These are phyloP conservation scores for Diarsia mendica DNA, from an alignment of 2,888 invertebrate species.

Conservation along the genomic window DNA sequence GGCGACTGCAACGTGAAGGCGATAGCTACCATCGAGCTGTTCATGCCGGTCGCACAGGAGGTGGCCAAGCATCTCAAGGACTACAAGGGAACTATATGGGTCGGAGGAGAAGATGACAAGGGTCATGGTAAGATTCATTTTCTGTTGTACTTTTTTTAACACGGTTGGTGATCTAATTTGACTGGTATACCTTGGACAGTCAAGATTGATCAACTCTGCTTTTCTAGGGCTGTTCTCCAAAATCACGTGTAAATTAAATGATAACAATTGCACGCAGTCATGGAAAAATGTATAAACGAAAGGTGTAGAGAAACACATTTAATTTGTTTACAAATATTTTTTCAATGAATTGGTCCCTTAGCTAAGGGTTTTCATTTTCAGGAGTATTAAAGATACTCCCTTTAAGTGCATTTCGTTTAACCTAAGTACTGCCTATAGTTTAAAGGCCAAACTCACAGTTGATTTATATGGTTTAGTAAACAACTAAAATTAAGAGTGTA, in stretches of 20 bases:
- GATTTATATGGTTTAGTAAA: background rate
- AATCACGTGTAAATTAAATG: background rate
- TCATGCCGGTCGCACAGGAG: slow-evolving; percentile 90
- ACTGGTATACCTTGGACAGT: too few species aligned
- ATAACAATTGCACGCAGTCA: background rate
- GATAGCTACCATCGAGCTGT: slow-evolving; percentile 91
- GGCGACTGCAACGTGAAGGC: slow-evolving; percentile 91
- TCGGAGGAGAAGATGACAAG: slow-evolving; percentile 91
- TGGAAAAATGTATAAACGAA: too few species aligned
- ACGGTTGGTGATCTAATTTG: background rate
- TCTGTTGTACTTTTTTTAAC: background rate
- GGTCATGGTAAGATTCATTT: slow-evolving; percentile 72
- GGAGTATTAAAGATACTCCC: background rate
- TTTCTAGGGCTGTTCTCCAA: background rate
- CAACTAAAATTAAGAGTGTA: background rate
- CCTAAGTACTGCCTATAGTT: background rate
- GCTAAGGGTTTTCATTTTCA: background rate
- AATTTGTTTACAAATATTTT: background rate
- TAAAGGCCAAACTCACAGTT: background rate
- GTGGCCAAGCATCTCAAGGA: slow-evolving; percentile 89
- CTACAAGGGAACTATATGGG: slow-evolving; percentile 91
- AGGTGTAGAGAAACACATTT: background rate
- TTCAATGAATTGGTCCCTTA: too few species aligned
- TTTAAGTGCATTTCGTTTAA: background rate
- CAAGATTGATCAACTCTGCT: background rate